These are phyloP conservation scores for Desoria tigrina DNA, from an alignment of 2,888 invertebrate species.

Conservation along the genomic window DNA sequence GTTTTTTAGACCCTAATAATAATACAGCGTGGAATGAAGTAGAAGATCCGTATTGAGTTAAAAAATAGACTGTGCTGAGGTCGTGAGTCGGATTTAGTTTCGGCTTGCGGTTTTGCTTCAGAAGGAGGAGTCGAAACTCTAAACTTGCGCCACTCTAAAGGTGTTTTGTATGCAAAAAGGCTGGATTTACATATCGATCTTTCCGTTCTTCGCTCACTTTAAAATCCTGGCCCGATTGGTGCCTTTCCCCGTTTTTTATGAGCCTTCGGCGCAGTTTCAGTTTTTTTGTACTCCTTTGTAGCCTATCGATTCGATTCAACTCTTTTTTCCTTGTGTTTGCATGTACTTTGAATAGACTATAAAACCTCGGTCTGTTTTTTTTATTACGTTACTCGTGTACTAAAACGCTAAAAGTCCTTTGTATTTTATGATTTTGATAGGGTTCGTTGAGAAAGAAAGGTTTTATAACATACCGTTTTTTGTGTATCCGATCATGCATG, in stretches of 20 bases:
- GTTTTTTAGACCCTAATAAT: not conserved
- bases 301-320: conserved; percentile 11
- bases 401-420: too few relatives aligned
- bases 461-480: not conserved
- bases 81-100: conserved; percentile 9
- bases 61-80: conserved; percentile 15
- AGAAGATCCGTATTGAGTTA: too few relatives aligned
- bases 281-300: not conserved
- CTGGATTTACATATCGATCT: conserved; percentile 54
- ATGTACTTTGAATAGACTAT: conserved; percentile 3
- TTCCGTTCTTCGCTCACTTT: conserved; percentile 32
- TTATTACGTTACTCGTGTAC: too few relatives aligned
- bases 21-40: not conserved
- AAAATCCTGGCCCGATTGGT: conserved; percentile 34
- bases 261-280: conserved; percentile 5
- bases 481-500: not conserved
- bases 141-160: conserved; percentile 51
- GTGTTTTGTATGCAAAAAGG: conserved; percentile 53
- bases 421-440: too few relatives aligned
- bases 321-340: not conserved
- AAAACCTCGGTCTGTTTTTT: not conserved
- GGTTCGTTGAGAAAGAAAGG: too few relatives aligned
- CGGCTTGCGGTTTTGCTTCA: conserved; percentile 22
- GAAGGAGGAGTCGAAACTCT: conserved; percentile 45
- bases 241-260: too few relatives aligned